phyloP scores from a whole-genome alignment of 2,797 vertebrate species.

The Brachyrhaphis roseni region DNA sequence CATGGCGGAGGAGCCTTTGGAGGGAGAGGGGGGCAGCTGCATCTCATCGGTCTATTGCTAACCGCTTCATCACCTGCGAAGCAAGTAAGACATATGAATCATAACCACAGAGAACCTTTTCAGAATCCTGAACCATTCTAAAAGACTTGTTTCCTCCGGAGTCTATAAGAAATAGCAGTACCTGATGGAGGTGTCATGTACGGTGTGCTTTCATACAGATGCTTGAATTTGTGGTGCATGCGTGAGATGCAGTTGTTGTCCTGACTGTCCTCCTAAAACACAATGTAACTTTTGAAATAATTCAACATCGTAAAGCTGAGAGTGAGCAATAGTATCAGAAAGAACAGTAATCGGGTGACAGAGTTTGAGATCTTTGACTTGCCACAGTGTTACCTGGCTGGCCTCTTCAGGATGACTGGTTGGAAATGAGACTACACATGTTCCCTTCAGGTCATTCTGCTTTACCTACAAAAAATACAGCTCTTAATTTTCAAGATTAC shows the following conservation, averaged over 20 bases:
- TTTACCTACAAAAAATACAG: constrained; percentile 28
- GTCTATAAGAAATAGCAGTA: constrained; percentile 17
- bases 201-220: constrained; percentile 6
- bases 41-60: constrained; percentile 19
- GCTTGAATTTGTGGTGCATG: constrained; percentile 3
- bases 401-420: constrained; percentile 40
- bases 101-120: neutral
- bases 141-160: neutral
- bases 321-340: neutral
- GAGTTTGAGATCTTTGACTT: constrained; percentile 25
- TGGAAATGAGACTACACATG: constrained; percentile 46
- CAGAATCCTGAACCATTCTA: neutral
- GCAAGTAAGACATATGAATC: neutral
- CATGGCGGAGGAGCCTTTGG: constrained; percentile 43
- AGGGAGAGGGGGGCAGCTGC: constrained; percentile 50
- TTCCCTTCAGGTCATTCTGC: constrained; percentile 42
- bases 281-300: neutral
- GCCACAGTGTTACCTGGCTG: constrained; percentile 60
- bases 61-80: constrained; percentile 22
- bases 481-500: neutral
- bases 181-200: constrained; percentile 35
- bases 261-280: constrained; percentile 53
- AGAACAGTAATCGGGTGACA: neutral
- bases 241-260: constrained; percentile 25
- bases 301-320: neutral